Percentiles rank a stretch among this genome's conserved stretches.
phyloP scores from a whole-genome alignment of 2,797 vertebrate genomes.

The Sebastes steindachneri region DNA sequence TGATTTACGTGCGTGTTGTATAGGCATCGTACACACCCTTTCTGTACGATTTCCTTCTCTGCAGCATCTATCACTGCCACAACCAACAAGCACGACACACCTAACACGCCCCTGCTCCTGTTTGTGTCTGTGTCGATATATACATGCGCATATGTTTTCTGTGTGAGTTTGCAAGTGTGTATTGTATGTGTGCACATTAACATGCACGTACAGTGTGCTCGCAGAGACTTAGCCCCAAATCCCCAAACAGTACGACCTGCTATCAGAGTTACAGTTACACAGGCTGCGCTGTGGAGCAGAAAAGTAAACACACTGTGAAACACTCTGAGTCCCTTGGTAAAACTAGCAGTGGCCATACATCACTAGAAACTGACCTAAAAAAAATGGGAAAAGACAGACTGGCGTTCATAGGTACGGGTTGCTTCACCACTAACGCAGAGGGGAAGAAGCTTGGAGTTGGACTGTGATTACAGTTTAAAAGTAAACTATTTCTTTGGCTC shows the following conservation, averaged over 20 bases:
- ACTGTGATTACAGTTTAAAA: conserved; percentile 23
- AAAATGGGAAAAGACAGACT: conserved; percentile 51
- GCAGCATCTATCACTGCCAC: conserved; percentile 70
- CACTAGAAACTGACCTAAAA: conserved; percentile 69
- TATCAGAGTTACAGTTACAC: conserved; percentile 60
- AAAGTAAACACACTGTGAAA: conserved; percentile 67
- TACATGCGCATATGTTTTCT: conserved; percentile 6
- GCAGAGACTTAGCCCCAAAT: conserved; percentile 55
- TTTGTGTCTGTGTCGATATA: not conserved
- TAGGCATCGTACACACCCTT: conserved; percentile 23
- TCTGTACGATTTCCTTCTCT: conserved; percentile 30
- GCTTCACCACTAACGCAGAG: not conserved
- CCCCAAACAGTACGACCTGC: conserved; percentile 47
- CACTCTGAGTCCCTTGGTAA: conserved; percentile 50
- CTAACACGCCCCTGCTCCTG: not conserved
- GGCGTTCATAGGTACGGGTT: conserved; percentile 35
- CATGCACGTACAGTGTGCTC: conserved; percentile 3
- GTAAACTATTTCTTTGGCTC: not conserved
- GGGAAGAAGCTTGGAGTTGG: conserved; percentile 6
- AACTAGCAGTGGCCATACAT: conserved; percentile 66
- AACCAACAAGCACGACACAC: conserved; percentile 24
- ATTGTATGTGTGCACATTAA: not conserved
- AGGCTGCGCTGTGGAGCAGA: conserved; percentile 48
- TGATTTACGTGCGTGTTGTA: conserved; percentile 57
- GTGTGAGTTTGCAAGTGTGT: not conserved